Conservation (phyloP, 1,140 invertebrate genomes). For the Rhagoletis pomonella region DNA sequence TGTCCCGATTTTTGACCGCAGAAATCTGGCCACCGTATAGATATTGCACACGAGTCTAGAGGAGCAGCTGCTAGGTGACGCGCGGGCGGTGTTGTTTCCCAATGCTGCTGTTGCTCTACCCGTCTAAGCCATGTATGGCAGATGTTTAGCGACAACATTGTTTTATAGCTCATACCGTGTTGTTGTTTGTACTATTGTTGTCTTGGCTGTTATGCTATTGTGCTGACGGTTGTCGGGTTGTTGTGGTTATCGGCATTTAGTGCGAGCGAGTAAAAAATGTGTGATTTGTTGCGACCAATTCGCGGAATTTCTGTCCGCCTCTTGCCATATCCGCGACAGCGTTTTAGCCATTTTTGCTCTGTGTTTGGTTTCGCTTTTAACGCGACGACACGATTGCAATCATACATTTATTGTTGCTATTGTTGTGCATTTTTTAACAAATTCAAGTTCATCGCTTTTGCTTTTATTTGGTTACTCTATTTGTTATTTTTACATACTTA, state of each 20-base stretch:
- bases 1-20: too few species aligned
- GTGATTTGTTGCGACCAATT: conserved; percentile 45
- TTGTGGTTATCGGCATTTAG: conserved; percentile 38
- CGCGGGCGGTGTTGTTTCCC: not conserved
- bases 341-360: conserved; percentile 32
- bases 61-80: not conserved
- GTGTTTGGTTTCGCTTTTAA: conserved; percentile 41
- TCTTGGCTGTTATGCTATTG: not conserved
- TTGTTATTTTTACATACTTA: not conserved
- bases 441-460: conserved; percentile 51
- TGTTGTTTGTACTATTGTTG: not conserved
- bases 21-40: too few species aligned
- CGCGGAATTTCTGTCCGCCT: conserved; percentile 3
- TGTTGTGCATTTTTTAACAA: conserved; percentile 28
- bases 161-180: conserved; percentile 19
- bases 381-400: conserved; percentile 9
- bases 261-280: conserved; percentile 46
- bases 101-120: not conserved
- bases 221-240: not conserved
- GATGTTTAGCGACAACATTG: not conserved
- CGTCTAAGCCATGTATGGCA: conserved; percentile 41
- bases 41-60: too few species aligned
- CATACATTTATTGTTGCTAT: not conserved
- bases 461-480: conserved; percentile 7
- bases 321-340: conserved; percentile 6